Conservation (phyloP, 2,888 invertebrate genomes). For the Thysanoteuthis rhombus region DNA sequence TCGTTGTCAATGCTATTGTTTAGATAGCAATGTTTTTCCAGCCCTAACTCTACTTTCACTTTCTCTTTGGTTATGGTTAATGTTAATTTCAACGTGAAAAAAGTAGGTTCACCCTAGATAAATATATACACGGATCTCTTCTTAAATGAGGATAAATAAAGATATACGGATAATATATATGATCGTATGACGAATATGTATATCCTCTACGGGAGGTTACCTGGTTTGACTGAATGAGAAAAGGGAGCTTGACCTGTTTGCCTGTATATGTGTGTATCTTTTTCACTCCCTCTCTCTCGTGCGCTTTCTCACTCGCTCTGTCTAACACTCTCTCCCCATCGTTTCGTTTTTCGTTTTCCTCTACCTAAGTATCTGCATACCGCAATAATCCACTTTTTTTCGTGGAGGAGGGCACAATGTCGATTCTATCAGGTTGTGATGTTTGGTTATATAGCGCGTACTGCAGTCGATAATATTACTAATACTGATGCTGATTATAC, state of each 20-base stretch:
- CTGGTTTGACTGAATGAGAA: background rate
- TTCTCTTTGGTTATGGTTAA: background rate
- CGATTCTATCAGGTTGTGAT: background rate
- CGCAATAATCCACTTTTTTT: background rate
- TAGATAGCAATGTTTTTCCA: background rate
- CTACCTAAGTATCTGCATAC: no score
- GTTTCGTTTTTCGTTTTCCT: no score
- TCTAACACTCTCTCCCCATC: no score
- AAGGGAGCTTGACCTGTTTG: background rate
- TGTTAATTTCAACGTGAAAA: no score
- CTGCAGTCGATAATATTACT: background rate
- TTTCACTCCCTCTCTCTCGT: background rate
- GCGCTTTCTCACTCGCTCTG: background rate
- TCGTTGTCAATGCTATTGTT: background rate
- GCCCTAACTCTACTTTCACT: background rate
- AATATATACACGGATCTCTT: background rate
- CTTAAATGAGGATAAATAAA: background rate
- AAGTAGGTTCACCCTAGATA: background rate
- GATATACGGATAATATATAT: background rate
- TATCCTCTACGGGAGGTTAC: background rate
- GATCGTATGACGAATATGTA: background rate
- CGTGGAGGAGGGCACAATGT: background rate
- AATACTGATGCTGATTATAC: background rate
- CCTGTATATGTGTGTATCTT: background rate
- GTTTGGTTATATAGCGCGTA: background rate